Percentiles rank a stretch among this genome's conserved stretches.
These are phyloP conservation scores for Heteromurus nitidus DNA, from an alignment of 2,888 invertebrate species.

Conservation along the genomic window DNA sequence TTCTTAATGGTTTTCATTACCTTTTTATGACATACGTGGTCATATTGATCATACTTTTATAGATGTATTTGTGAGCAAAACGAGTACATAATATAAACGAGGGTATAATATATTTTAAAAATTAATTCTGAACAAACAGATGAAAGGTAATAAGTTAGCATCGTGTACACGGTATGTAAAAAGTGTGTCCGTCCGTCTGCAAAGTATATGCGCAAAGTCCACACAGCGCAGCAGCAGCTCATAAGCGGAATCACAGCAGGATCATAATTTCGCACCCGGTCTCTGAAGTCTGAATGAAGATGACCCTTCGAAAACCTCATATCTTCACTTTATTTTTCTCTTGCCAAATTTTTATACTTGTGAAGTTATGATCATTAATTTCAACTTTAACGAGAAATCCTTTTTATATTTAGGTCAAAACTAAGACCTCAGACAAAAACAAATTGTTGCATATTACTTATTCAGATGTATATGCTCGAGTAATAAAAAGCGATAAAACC, in stretches of 20 bases:
- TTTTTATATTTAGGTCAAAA: slow-evolving; percentile 53
- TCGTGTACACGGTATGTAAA: slow-evolving; percentile 20
- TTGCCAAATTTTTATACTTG: neutral
- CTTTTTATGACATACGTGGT: slow-evolving; percentile 18
- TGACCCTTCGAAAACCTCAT: slow-evolving; percentile 43
- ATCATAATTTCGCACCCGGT: slow-evolving; percentile 39
- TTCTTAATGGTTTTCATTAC: slow-evolving; percentile 8
- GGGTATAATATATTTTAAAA: neutral
- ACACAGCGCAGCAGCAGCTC: slow-evolving; percentile 22
- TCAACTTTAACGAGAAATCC: slow-evolving; percentile 33
- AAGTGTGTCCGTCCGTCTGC: too few species aligned
- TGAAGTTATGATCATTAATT: slow-evolving; percentile 18
- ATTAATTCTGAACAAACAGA: neutral
- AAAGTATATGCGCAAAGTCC: too few species aligned
- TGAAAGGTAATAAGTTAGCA: slow-evolving; percentile 36
- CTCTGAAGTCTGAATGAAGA: neutral
- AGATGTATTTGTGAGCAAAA: neutral
- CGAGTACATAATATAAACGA: neutral
- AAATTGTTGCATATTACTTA: slow-evolving; percentile 14
- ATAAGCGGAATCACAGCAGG: slow-evolving; percentile 48
- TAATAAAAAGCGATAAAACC: neutral
- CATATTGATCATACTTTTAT: neutral
- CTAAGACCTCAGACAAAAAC: slow-evolving; percentile 18
- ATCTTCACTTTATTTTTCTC: neutral
- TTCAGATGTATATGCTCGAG: neutral